Percentiles rank a stretch among this genome's conserved stretches.
Evolutionary conservation across 30 jellyfish, hydroid and myxozoan species (phyloP).

Genomic region (Aurelia aurita): DNA sequence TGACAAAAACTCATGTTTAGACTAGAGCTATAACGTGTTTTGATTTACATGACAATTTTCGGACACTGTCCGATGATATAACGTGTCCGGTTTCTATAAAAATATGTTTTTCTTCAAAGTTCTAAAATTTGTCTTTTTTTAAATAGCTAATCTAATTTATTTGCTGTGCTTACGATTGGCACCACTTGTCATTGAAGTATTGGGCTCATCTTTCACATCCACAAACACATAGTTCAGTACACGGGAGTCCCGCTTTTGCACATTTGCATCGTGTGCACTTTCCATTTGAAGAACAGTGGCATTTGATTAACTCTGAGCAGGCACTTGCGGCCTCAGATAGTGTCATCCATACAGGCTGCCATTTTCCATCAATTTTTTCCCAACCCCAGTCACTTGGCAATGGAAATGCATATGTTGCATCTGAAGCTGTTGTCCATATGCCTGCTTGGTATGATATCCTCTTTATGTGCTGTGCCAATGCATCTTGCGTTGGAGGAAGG

Average conservation of each 20-base stretch:
- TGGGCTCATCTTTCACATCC: slow-evolving; percentile 30
- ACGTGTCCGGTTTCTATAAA: too few species aligned
- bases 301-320: slow-evolving; percentile 48
- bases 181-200: too few species aligned
- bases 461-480: slow-evolving; percentile 35
- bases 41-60: too few species aligned
- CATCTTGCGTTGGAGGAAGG: slow-evolving; percentile 49
- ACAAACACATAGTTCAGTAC: slow-evolving; percentile 36
- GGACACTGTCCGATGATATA: too few species aligned
- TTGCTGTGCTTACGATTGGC: too few species aligned
- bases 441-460: slow-evolving; percentile 50
- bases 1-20: too few species aligned
- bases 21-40: too few species aligned
- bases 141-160: too few species aligned
- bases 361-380: slow-evolving; percentile 28
- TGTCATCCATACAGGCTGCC: slow-evolving; percentile 44
- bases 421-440: slow-evolving; percentile 15
- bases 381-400: slow-evolving; percentile 50
- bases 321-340: slow-evolving; percentile 54
- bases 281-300: slow-evolving; percentile 41
- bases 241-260: slow-evolving; percentile 43
- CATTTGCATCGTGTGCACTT: slow-evolving; percentile 54
- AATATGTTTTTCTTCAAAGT: too few species aligned
- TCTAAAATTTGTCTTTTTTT: too few species aligned
- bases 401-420: slow-evolving; percentile 26